These are phyloP conservation scores for Protodeltote pygarga DNA, from an alignment of 2,888 invertebrate genomes.

Conservation along the genomic window DNA sequence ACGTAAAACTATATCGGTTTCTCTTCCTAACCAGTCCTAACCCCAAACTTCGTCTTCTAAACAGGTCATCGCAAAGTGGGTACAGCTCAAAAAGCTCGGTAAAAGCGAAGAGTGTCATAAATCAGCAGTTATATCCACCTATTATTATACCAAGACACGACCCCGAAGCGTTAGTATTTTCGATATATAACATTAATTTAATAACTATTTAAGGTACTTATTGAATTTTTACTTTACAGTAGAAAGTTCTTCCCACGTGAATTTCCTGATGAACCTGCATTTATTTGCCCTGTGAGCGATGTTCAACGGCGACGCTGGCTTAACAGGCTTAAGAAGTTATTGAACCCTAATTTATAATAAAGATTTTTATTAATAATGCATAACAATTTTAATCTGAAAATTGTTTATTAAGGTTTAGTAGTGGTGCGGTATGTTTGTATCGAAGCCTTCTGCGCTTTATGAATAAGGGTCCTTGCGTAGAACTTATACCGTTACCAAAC, in stretches of 20 bases:
- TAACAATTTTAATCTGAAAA: too few species aligned
- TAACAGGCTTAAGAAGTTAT: constrained; percentile 63
- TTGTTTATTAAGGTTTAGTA: too few species aligned
- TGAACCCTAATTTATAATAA: constrained; percentile 39
- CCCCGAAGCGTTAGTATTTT: constrained; percentile 57
- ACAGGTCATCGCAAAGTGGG: not conserved
- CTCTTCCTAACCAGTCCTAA: not conserved
- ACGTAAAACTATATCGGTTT: not conserved
- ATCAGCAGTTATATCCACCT: constrained; percentile 17
- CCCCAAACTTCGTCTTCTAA: not conserved
- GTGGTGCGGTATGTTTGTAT: too few species aligned
- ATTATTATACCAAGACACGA: constrained; percentile 39
- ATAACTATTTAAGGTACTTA: too few species aligned
- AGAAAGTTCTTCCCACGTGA: constrained; percentile 63
- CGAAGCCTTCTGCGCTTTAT: too few species aligned
- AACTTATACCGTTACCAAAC: too few species aligned
- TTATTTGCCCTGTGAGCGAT: constrained; percentile 61
- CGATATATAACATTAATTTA: too few species aligned
- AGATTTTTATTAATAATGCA: not conserved
- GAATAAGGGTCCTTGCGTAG: too few species aligned
- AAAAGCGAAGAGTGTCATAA: not conserved
- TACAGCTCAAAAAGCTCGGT: constrained; percentile 7
- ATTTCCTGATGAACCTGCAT: constrained; percentile 65
- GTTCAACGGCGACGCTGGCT: constrained; percentile 74
- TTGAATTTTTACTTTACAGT: constrained; percentile 16